A percentile compares a stretch with the other conserved stretches of the same genome.
These are phyloP conservation scores for Nymphalis polychloros DNA, from an alignment of 2,888 invertebrate genomes.

Conservation along the genomic window DNA sequence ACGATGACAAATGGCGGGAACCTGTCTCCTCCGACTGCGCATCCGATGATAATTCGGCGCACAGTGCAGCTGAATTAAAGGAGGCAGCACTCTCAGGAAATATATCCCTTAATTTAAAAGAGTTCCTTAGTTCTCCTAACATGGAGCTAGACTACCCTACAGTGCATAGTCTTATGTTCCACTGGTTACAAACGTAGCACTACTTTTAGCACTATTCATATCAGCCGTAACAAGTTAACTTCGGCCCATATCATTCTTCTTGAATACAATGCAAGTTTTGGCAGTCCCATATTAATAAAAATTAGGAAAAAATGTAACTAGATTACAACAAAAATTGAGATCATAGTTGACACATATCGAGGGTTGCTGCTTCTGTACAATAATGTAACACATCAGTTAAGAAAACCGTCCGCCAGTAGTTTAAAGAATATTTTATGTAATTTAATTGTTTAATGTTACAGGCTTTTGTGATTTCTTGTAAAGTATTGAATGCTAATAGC, in stretches of 20 bases:
- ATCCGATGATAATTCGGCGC: slow-evolving; percentile 74
- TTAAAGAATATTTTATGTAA: slow-evolving; percentile 48
- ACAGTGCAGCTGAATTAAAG: slow-evolving; percentile 61
- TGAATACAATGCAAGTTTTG: slow-evolving; percentile 40
- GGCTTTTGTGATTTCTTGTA: slow-evolving; percentile 32
- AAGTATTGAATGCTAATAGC: slow-evolving; percentile 9
- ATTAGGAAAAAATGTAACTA: slow-evolving; percentile 2
- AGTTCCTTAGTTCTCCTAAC: slow-evolving; percentile 71
- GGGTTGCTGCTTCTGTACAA: slow-evolving; percentile 54
- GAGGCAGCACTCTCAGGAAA: slow-evolving; percentile 49
- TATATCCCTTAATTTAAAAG: slow-evolving; percentile 59
- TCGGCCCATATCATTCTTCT: slow-evolving; percentile 46
- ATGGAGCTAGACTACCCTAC: slow-evolving; percentile 76
- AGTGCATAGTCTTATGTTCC: slow-evolving; percentile 79
- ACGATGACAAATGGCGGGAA: slow-evolving; percentile 70
- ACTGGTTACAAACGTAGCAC: slow-evolving; percentile 79
- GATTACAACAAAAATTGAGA: slow-evolving; percentile 6
- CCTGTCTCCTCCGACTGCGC: slow-evolving; percentile 65
- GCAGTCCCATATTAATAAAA: slow-evolving; percentile 17
- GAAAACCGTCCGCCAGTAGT: slow-evolving; percentile 72
- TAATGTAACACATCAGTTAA: slow-evolving; percentile 53
- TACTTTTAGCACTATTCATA: slow-evolving; percentile 34
- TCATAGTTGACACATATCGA: slow-evolving; percentile 63
- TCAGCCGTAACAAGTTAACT: slow-evolving; percentile 39
- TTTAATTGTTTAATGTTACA: slow-evolving; percentile 38